A percentile compares a stretch with the other conserved stretches of the same genome.
phyloP scores from a whole-genome alignment of 2,113 vertebrate genomes.

The Nothobranchius furzeri region DNA sequence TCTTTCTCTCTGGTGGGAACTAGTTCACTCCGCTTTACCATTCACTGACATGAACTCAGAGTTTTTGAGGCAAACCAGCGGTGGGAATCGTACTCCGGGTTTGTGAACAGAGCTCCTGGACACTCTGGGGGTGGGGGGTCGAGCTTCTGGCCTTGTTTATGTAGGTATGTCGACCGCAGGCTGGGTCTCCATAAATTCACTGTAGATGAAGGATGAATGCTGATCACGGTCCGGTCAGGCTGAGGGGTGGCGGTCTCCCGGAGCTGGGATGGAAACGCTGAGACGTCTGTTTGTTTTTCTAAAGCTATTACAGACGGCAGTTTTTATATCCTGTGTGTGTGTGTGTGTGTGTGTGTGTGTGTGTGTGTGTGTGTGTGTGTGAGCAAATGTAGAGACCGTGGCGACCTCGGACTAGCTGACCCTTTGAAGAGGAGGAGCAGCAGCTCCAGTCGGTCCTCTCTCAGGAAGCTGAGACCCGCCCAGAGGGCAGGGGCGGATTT shows the following conservation, averaged over 20 bases:
- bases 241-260: conserved; percentile 15
- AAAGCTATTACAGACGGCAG: conserved; percentile 2
- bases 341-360: no score
- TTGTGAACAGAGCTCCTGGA: conserved; percentile 29
- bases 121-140: conserved; percentile 16
- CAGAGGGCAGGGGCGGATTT: no score
- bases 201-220: conserved; percentile 51
- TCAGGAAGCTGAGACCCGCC: no score
- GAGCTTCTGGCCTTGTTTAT: conserved; percentile 49
- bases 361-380: no score
- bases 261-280: no score
- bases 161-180: conserved; percentile 38
- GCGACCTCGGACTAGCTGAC: no score
- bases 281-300: background rate
- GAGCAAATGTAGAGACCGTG: no score
- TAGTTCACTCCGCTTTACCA: conserved; percentile 16
- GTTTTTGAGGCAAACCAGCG: background rate
- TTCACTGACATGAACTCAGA: no score
- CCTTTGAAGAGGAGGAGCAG: no score
- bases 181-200: conserved; percentile 50
- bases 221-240: conserved; percentile 54
- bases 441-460: no score
- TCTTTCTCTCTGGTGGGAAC: conserved; percentile 54
- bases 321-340: background rate
- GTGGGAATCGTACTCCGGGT: conserved; percentile 50